These are phyloP conservation scores for Hepsetus odoe DNA, from an alignment of 2,113 vertebrate genomes.

Conservation along the genomic window DNA sequence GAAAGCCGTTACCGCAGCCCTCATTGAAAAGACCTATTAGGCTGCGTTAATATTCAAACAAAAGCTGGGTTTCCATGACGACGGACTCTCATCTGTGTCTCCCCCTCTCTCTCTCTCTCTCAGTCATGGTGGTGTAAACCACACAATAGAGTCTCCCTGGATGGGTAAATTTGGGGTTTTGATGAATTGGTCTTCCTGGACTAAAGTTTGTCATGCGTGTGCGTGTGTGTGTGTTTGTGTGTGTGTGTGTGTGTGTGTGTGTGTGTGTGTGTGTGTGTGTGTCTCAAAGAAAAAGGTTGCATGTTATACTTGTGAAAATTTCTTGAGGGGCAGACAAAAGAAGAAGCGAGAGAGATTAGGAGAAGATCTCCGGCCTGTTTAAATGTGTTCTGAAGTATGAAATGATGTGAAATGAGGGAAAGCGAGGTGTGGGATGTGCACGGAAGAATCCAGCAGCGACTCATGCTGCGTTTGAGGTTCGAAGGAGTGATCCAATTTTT, in stretches of 20 bases:
- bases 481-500: neutral
- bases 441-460: neutral
- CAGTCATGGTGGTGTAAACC: neutral
- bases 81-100: conserved; percentile 10
- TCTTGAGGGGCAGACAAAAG: neutral
- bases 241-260: neutral
- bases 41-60: conserved; percentile 51
- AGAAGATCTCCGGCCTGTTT: neutral
- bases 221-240: conserved; percentile 8
- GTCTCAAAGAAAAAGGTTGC: neutral
- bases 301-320: neutral
- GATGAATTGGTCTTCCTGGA: conserved; percentile 15
- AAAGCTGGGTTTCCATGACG: conserved; percentile 44
- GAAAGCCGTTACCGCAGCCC: neutral
- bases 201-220: conserved; percentile 1
- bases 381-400: neutral
- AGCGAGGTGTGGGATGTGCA: neutral
- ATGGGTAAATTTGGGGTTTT: conserved; percentile 1
- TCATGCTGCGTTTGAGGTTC: neutral
- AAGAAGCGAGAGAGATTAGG: neutral
- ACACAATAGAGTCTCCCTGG: neutral
- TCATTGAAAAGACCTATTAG: conserved; percentile 28
- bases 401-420: neutral
- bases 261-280: neutral
- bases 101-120: conserved; percentile 14